These are phyloP conservation scores for Conomelus anceps DNA, from an alignment of 2,888 invertebrate genomes.

Conservation along the genomic window DNA sequence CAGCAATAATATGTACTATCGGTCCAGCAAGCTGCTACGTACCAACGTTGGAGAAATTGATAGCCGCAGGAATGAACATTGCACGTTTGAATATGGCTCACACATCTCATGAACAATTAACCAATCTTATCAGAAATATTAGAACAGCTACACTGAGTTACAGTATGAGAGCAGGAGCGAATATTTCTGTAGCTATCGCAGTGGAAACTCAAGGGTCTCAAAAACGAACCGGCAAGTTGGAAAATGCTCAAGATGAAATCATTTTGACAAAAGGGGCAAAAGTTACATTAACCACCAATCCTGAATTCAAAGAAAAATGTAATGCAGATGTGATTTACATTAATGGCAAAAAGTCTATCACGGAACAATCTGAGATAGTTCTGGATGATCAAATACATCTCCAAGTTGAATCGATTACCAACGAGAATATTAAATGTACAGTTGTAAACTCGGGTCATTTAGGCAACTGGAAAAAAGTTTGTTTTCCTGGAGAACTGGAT, in stretches of 20 bases:
- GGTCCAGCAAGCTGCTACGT: neutral
- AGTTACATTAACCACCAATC: constrained; percentile 15
- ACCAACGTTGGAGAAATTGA: neutral
- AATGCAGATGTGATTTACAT: constrained; percentile 18
- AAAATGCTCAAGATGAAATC: neutral
- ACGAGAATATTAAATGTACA: neutral
- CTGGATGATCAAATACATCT: neutral
- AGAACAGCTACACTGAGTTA: neutral
- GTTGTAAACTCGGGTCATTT: neutral
- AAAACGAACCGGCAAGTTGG: neutral
- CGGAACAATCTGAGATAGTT: neutral
- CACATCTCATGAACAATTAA: neutral
- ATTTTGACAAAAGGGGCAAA: neutral
- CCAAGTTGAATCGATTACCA: neutral
- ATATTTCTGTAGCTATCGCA: neutral
- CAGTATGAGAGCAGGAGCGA: neutral
- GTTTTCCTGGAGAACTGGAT: neutral
- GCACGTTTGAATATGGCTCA: neutral
- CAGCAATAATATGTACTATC: neutral
- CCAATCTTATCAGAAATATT: neutral
- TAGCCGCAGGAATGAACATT: neutral
- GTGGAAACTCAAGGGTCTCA: neutral
- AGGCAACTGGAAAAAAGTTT: neutral
- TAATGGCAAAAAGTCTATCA: neutral
- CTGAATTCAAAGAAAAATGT: constrained; percentile 11